Evolutionary conservation across 2,113 vertebrate species (phyloP).

Genomic region (Hypocryptadius cinnamomeus): DNA sequence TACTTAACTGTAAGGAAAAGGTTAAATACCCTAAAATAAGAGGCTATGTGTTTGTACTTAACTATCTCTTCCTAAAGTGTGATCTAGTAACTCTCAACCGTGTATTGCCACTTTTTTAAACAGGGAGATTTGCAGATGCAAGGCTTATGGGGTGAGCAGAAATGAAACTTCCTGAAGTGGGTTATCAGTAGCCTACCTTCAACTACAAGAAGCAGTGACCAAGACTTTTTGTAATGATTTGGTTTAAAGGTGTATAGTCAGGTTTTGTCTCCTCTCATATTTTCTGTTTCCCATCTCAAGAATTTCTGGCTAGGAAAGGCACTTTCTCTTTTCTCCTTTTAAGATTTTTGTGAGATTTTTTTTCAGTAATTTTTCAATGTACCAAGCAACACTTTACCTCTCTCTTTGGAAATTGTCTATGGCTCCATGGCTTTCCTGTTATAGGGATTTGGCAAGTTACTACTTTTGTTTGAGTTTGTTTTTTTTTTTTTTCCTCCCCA

Average conservation of each 20-base stretch:
- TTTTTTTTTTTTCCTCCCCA: too few relatives aligned
- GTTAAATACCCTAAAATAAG: background rate
- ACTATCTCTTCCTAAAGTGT: background rate
- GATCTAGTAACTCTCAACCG: background rate
- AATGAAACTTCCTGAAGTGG: background rate
- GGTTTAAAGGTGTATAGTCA: background rate
- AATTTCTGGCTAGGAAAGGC: background rate
- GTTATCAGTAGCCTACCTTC: background rate
- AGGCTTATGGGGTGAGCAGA: background rate
- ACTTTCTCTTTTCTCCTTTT: background rate
- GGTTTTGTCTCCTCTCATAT: background rate
- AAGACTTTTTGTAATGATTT: background rate
- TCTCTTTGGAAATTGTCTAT: background rate
- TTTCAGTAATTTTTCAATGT: background rate
- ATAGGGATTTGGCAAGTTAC: background rate
- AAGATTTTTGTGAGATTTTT: background rate
- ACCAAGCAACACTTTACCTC: background rate
- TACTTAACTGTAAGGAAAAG: background rate
- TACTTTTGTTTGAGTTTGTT: background rate
- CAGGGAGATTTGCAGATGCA: background rate
- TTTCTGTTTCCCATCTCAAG: background rate
- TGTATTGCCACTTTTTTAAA: background rate
- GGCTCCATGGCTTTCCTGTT: background rate
- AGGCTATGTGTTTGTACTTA: background rate
- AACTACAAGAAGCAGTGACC: background rate